These are phyloP conservation scores for Drosophila fuyamai DNA, from an alignment of 1,140 invertebrate genomes.

Conservation along the genomic window DNA sequence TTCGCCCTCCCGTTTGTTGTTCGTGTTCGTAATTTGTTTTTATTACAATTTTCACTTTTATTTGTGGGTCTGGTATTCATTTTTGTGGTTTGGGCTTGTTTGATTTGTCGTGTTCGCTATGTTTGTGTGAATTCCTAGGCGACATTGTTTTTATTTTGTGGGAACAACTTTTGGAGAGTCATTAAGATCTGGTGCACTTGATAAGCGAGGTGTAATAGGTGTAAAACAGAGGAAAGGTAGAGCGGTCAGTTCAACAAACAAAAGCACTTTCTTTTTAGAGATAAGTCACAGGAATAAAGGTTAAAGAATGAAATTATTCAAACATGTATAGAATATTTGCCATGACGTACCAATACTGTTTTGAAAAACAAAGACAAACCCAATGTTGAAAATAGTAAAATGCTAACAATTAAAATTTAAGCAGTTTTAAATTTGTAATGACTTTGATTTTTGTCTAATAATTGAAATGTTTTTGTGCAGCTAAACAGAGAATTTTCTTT, in stretches of 20 bases:
- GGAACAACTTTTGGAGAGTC: slow-evolving; percentile 44
- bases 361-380: too few species aligned
- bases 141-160: slow-evolving; percentile 42
- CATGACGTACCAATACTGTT: too few species aligned
- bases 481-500: too few species aligned
- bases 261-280: too few species aligned
- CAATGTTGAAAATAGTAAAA: too few species aligned
- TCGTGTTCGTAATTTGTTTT: slow-evolving; percentile 76
- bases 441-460: too few species aligned
- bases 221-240: slow-evolving; percentile 17
- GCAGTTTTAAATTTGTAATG: too few species aligned
- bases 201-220: slow-evolving; percentile 44
- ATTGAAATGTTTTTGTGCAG: too few species aligned
- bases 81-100: slow-evolving; percentile 38
- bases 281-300: too few species aligned
- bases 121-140: slow-evolving; percentile 41
- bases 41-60: slow-evolving; percentile 77
- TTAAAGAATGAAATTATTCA: too few species aligned
- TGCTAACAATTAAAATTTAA: too few species aligned
- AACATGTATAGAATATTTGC: too few species aligned
- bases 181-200: slow-evolving; percentile 33
- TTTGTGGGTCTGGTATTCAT: slow-evolving; percentile 17
- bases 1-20: slow-evolving; percentile 26
- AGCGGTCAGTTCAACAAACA: not conserved
- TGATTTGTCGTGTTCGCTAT: slow-evolving; percentile 53